phyloP scores from a whole-genome alignment of 2,888 invertebrate species.

The Dione juno region DNA sequence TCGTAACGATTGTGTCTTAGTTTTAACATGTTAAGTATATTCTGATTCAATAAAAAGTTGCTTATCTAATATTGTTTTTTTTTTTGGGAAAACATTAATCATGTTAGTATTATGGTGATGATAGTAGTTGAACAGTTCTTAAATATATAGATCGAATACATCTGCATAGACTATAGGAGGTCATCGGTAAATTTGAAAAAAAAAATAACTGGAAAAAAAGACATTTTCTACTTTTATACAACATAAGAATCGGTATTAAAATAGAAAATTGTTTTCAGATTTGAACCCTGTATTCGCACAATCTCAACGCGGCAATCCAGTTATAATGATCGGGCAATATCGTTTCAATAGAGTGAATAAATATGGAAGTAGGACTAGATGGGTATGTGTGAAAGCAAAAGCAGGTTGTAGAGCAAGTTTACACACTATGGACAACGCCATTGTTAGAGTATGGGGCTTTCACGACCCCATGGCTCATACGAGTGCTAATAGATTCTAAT shows the following conservation, averaged over 20 bases:
- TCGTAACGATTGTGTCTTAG: neutral
- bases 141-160: too few species aligned
- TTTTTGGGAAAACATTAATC: neutral
- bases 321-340: conserved; percentile 79
- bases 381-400: conserved; percentile 80
- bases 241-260: conserved; percentile 50
- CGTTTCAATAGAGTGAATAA: conserved; percentile 78
- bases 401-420: conserved; percentile 77
- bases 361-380: conserved; percentile 72
- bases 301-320: conserved; percentile 77
- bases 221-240: conserved; percentile 11
- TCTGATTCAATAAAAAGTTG: conserved; percentile 30
- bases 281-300: conserved; percentile 75
- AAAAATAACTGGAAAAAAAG: neutral
- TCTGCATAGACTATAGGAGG: too few species aligned
- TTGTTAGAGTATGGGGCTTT: conserved; percentile 78
- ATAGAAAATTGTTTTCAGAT: conserved; percentile 63
- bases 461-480: conserved; percentile 76
- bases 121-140: neutral
- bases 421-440: conserved; percentile 77
- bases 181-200: neutral
- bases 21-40: conserved; percentile 9
- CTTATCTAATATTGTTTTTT: conserved; percentile 10
- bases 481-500: conserved; percentile 72
- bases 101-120: neutral